Conservation (phyloP, 2,797 vertebrate genomes). For the Mionectes olivaceus region DNA sequence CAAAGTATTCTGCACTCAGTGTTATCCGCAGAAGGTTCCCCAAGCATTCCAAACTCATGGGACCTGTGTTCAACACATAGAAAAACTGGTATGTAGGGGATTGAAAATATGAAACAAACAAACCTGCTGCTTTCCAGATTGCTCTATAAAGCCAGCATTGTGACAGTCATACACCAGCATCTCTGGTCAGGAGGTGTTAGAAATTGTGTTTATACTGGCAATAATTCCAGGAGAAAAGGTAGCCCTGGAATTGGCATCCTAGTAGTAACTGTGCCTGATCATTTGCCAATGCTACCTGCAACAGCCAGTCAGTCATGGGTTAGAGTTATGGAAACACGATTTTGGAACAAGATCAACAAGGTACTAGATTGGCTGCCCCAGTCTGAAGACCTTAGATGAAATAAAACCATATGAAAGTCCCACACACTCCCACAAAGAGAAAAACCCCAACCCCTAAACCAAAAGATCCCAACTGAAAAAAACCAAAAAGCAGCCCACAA, state of each 20-base stretch:
- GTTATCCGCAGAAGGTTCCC: slow-evolving; percentile 16
- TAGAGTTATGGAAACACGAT: not conserved
- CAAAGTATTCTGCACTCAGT: not conserved
- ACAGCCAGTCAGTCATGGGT: not conserved
- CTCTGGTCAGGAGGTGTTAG: rapidly evolving
- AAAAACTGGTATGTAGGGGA: not conserved
- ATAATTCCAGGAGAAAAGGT: not conserved
- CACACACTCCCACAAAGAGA: rapidly evolving
- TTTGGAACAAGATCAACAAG: not conserved
- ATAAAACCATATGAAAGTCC: not conserved
- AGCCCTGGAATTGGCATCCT: not conserved
- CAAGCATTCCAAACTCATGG: not conserved
- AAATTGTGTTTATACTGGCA: not conserved
- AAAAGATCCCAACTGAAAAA: not conserved
- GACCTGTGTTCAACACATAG: not conserved
- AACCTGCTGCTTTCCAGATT: not conserved
- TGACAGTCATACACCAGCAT: not conserved
- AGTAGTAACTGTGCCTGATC: not conserved
- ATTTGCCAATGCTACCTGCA: not conserved
- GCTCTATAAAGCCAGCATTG: not conserved
- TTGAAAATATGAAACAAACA: not conserved
- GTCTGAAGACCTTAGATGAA: not conserved
- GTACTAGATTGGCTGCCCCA: not conserved
- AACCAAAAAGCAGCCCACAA: not conserved
- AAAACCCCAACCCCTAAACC: rapidly evolving